phyloP scores from a whole-genome alignment of 1,140 invertebrate genomes.

The Belonocnema kinseyi region DNA sequence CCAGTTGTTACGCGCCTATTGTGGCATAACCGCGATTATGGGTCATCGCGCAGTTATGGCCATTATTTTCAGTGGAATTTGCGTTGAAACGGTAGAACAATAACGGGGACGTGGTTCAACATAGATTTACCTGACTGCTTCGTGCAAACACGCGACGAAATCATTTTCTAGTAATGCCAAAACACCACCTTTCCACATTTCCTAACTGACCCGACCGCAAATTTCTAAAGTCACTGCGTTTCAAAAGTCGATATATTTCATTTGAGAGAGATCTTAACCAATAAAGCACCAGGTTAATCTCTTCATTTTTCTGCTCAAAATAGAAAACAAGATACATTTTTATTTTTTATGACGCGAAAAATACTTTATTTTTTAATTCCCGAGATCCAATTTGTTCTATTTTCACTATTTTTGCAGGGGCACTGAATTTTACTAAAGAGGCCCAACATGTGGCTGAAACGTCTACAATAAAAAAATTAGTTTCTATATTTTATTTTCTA shows the following conservation, averaged over 20 bases:
- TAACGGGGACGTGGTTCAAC: slow-evolving; percentile 26
- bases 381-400: too few relatives aligned
- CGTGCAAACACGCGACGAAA: not conserved
- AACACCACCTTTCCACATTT: not conserved
- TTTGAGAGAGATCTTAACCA: not conserved
- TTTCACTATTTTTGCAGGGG: too few relatives aligned
- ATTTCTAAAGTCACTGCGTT: not conserved
- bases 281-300: too few relatives aligned
- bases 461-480: too few relatives aligned
- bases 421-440: too few relatives aligned
- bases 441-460: too few relatives aligned
- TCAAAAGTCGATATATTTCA: not conserved
- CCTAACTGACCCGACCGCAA: not conserved
- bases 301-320: too few relatives aligned
- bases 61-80: slow-evolving; percentile 35
- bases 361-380: too few relatives aligned
- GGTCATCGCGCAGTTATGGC: slow-evolving; percentile 19
- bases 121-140: not conserved
- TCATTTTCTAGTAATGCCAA: not conserved
- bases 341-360: too few relatives aligned
- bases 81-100: slow-evolving; percentile 1
- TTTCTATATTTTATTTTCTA: too few relatives aligned
- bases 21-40: slow-evolving; percentile 18
- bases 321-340: too few relatives aligned
- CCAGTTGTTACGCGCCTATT: slow-evolving; percentile 40